These are phyloP conservation scores for Tetranychus truncatus DNA, from an alignment of 2,888 invertebrate genomes.

Conservation along the genomic window DNA sequence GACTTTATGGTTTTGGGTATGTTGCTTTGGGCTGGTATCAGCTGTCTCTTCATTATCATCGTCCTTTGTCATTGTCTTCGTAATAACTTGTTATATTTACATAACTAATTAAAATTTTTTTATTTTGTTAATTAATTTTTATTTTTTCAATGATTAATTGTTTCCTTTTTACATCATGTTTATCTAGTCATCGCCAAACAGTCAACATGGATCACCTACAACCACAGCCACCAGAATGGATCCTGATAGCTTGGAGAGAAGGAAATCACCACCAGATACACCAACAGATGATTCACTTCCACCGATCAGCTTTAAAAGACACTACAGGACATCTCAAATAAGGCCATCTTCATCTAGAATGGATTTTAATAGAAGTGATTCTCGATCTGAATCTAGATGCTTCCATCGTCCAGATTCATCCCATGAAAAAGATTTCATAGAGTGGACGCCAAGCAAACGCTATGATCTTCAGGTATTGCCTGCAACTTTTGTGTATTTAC, in stretches of 20 bases:
- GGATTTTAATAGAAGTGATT: background rate
- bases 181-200: background rate
- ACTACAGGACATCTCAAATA: background rate
- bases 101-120: too few relatives aligned
- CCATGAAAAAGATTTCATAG: slow-evolving; percentile 3
- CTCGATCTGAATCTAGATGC: background rate
- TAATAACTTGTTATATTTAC: too few relatives aligned
- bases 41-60: too few relatives aligned
- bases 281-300: background rate
- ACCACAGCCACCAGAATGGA: background rate
- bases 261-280: background rate
- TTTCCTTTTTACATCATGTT: background rate
- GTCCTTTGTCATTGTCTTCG: too few relatives aligned
- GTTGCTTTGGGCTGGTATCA: too few relatives aligned
- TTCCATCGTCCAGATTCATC: background rate
- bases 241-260: background rate
- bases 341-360: background rate
- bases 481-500: background rate
- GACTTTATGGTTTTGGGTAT: too few relatives aligned
- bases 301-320: background rate
- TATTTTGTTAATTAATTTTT: too few relatives aligned
- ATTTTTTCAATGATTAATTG: background rate
- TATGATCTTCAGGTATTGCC: background rate
- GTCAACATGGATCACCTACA: background rate
- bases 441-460: background rate